These are phyloP conservation scores for Sebastes minor DNA, from an alignment of 2,797 vertebrate genomes.

Conservation along the genomic window DNA sequence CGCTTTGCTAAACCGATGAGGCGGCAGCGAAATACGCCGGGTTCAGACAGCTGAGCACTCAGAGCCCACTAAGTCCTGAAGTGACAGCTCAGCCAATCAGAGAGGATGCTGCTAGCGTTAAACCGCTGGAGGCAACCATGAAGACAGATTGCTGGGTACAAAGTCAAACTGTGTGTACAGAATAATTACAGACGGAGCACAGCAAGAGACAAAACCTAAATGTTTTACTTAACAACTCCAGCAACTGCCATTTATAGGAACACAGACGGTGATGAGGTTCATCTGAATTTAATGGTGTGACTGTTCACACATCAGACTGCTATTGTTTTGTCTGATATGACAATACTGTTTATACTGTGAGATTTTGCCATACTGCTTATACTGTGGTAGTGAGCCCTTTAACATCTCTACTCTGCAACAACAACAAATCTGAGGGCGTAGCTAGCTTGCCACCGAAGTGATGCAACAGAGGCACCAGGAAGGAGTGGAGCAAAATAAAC, in stretches of 20 bases:
- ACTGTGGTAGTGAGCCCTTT: not conserved
- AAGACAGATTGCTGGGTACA: conserved; percentile 33
- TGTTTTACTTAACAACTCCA: conserved; percentile 9
- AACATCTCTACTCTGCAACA: not conserved
- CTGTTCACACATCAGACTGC: not conserved
- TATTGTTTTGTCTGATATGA: not conserved
- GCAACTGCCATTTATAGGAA: not conserved
- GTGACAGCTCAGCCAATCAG: conserved; percentile 68
- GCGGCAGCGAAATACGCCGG: conserved; percentile 29
- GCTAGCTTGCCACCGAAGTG: not conserved
- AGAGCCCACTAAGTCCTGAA: conserved; percentile 48
- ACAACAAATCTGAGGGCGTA: not conserved
- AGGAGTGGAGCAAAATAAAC: not conserved
- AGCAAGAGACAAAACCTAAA: conserved; percentile 24
- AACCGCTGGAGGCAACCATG: conserved; percentile 35
- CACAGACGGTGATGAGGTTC: not conserved
- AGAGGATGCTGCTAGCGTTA: conserved; percentile 32
- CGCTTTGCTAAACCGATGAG: conserved; percentile 57
- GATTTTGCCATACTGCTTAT: not conserved
- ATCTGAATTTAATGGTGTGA: not conserved
- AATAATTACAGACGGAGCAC: conserved; percentile 36
- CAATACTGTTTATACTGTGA: not conserved
- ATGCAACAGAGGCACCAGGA: not conserved
- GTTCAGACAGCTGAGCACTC: conserved; percentile 64
- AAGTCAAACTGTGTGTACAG: conserved; percentile 44